Percentiles rank a stretch among this genome's conserved stretches.
Conservation (phyloP, 2,797 vertebrate species). For the Scyliorhinus canicula region DNA sequence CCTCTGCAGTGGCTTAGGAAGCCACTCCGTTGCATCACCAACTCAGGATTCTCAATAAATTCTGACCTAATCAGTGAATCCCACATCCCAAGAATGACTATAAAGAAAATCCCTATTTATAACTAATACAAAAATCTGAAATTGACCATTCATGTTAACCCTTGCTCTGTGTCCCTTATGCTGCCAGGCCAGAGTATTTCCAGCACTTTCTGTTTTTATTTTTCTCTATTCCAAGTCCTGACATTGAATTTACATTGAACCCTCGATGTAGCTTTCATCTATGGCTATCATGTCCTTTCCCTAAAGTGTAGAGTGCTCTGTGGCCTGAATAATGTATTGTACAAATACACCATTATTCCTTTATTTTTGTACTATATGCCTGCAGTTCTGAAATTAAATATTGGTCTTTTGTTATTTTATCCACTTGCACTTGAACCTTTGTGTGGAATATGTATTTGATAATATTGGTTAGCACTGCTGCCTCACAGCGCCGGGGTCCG, state of each 20-base stretch:
- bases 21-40: background rate
- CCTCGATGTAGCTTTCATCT: too few species aligned
- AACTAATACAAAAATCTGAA: too few species aligned
- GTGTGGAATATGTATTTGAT: background rate
- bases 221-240: background rate
- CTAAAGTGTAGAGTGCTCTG: background rate
- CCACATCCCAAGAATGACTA: background rate
- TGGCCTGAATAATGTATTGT: background rate
- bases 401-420: background rate
- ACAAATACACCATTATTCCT: background rate
- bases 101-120: background rate
- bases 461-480: too few species aligned
- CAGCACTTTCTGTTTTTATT: too few species aligned
- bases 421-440: background rate
- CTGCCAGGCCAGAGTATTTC: too few species aligned
- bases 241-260: background rate
- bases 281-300: background rate
- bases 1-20: background rate
- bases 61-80: background rate
- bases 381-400: background rate
- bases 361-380: background rate
- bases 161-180: too few species aligned
- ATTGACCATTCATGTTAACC: too few species aligned
- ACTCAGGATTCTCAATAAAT: background rate
- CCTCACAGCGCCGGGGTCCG: too few species aligned